Evolutionary conservation across 2,888 invertebrate genomes (phyloP), one percentile per base, ranked within the genome.

Genomic region (Cryptocheilus praepositus): DNA sequence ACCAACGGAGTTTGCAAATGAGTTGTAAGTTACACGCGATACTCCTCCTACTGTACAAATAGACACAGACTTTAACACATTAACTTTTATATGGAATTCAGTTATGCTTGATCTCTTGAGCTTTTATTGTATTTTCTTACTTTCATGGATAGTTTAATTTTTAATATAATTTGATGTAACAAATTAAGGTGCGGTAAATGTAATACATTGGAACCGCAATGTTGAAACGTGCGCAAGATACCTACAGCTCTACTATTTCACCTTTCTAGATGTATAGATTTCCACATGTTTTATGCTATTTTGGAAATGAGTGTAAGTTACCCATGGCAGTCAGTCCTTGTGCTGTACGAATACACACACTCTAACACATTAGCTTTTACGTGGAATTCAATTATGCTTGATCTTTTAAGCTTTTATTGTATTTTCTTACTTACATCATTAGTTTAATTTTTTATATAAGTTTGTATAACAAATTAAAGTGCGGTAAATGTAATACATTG

Each of bases 241-340:
- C n/a, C n/a, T n/a, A n/a, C n/a, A n/a, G n/a, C n/a, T n/a, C n/a
- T n/a, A n/a, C n/a, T n/a, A n/a, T n/a, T n/a, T n/a, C n/a, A n/a
- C n/a, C n/a, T n/a, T n/a, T n/a, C n/a, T n/a, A n/a, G n/a, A n/a
- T n/a, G n/a, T n/a, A n/a, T n/a, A n/a, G n/a, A n/a, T n/a, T n/a
- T n/a, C n/a, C n/a, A n/a, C n/a, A n/a, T n/a, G n/a, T n/a, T n/a
- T n/a, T n/a, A n/a, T n/a, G n/a, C n/a, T n/a, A n/a, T n/a, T 36
- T 36, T 11, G 11, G 7, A 4, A 36, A 36, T 36, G 36, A 36
- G 36, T 36, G 36, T 36, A 36, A 2, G 36, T 36, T 7, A 36
- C 13, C 2, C 74, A 79, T 79, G 67, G 28, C 76, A 67, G n/a
- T n/a, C n/a, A n/a, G 45, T 28, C 22, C 11, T 45, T 0, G 36